A percentile compares a stretch with the other conserved stretches of the same genome.
phyloP scores from a whole-genome alignment of 2,797 vertebrate species.

The Dendrocincla fuliginosa region DNA sequence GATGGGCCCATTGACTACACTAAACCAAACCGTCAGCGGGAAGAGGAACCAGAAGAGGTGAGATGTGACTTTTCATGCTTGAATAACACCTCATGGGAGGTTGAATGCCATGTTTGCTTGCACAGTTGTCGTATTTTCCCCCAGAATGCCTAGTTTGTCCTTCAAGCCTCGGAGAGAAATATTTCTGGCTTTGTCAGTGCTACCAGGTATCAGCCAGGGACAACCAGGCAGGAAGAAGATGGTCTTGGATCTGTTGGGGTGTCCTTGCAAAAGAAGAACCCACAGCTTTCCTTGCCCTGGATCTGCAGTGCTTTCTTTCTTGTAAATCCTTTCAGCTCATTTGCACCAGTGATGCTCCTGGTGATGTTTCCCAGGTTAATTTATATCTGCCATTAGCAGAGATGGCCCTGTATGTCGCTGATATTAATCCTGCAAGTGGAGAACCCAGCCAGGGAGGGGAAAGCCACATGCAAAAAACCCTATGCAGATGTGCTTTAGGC shows the following conservation, averaged over 20 bases:
- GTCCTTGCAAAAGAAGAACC: neutral
- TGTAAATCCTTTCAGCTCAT: neutral
- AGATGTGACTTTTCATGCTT: neutral
- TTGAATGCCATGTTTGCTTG: accelerated
- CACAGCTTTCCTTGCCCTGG: neutral
- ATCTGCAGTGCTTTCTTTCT: neutral
- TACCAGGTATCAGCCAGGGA: neutral
- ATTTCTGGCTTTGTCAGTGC: neutral
- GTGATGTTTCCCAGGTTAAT: neutral
- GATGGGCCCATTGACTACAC: constrained; percentile 98
- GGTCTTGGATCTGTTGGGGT: neutral
- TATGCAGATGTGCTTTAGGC: accelerated
- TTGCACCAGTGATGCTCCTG: neutral
- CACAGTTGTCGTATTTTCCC: accelerated
- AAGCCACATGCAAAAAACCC: neutral
- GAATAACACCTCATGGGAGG: neutral
- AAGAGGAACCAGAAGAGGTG: constrained; percentile 95
- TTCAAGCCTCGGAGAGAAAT: neutral
- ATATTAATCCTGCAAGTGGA: neutral
- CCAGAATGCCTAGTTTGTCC: neutral
- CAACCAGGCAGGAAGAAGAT: neutral
- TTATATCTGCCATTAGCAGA: neutral
- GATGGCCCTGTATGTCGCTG: neutral
- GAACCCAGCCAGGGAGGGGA: neutral
- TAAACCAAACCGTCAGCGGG: constrained; percentile 92